Base-by-base conservation (phyloP, 2,113 vertebrate species). In the Tricholaema leucomelas region DNA sequence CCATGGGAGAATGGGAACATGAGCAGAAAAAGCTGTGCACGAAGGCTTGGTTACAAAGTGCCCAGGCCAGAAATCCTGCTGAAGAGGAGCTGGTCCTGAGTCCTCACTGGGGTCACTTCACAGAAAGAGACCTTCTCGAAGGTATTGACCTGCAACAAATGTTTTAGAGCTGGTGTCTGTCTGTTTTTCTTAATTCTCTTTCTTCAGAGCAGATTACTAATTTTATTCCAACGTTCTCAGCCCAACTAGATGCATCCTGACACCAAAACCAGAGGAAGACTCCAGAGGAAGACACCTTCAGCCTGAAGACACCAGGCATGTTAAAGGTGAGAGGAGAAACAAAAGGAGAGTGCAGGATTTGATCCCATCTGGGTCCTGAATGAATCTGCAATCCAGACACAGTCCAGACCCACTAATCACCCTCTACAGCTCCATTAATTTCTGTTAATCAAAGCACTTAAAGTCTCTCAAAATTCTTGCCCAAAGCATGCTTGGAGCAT, bases 151-250 rank as follows among this genome's bases (percentile, higher is more conserved):
- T 33, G 48, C 42, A 70, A 3, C 7, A 58, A 20, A 15, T 10
- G 9, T 56, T 90, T 31, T 36, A 36, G 27, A 83, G 23, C 24
- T 74, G 42, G 3, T 27, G 2, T 36, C n/a, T 44, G 6, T 25
- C 19, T 8, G 2, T 54, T 10, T 55, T 77, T 59, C 40, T 64
- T n/a, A 25, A 40, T 63, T 27, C 3, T 40, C n/a, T 44, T 65
- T 36, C 40, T 79, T 42, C 27, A 70, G 30, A 66, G 17, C 19
- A 63, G 16, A 15, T 78, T 5, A 6, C 10, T 65, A 65, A 81
- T 46, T 52, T 1, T 24, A 13, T 44, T 3, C 0, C n/a, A 25
- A 0, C 15, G 2, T 12, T 67, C 48, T 38, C 1, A 14, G 27
- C 5, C 36, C 21, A 58, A 1, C 5, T 33, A n/a, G 16, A 12